Percentiles rank a stretch among this genome's conserved stretches.
phyloP scores from a whole-genome alignment of 2,797 vertebrate species.

The Mus minutoides region DNA sequence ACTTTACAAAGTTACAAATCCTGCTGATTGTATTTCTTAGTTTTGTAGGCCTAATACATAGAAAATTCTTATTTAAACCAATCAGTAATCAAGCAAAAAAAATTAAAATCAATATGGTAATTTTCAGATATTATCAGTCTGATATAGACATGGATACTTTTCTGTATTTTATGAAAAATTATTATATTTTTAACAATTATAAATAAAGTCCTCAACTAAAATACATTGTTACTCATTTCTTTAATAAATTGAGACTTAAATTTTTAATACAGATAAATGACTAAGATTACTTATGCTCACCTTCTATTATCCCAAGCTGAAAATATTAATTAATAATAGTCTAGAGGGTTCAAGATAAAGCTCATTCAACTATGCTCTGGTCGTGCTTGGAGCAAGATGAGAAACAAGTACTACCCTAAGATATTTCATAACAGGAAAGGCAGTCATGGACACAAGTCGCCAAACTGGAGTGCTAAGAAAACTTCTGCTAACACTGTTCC shows the following conservation, averaged over 20 bases:
- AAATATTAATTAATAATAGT: neutral
- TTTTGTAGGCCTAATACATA: neutral
- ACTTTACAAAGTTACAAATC: neutral
- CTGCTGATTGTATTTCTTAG: neutral
- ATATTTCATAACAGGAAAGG: neutral
- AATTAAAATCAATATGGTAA: neutral
- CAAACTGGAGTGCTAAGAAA: neutral
- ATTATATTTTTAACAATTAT: conserved; percentile 33
- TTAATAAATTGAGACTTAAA: conserved; percentile 38
- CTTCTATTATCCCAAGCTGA: neutral
- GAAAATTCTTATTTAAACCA: neutral
- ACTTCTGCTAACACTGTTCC: neutral
- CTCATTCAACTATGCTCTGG: neutral
- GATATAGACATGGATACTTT: neutral
- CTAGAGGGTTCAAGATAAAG: neutral
- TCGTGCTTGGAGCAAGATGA: neutral
- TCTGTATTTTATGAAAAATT: neutral
- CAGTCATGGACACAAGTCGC: neutral
- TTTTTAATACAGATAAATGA: conserved; percentile 25
- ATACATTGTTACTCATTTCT: conserved; percentile 25
- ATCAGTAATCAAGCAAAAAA: conserved; percentile 25
- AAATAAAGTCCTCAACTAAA: conserved; percentile 27
- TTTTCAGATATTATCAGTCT: conserved; percentile 18
- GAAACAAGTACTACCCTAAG: neutral
- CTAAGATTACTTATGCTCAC: neutral